Base-by-base conservation (phyloP, 2,113 vertebrate species). In the Gadus macrocephalus region DNA sequence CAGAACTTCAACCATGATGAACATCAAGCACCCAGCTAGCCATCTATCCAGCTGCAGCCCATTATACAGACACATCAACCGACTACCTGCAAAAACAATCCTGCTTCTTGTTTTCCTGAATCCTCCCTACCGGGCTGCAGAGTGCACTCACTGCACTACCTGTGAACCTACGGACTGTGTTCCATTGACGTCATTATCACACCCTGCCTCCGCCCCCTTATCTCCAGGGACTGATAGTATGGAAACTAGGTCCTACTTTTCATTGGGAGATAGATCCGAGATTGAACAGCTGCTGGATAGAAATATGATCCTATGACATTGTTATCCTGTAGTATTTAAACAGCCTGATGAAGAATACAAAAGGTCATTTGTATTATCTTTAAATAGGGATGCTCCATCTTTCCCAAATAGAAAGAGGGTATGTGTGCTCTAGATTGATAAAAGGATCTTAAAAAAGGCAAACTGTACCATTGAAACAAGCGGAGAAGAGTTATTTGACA, bases 171-270 rank as follows among this genome's bases (percentile, higher is more conserved):
- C 3, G 61, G 65, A 64, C 28, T 66, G 74, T 72, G 66, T 64
- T 78, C 59, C 77, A 78, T 2, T 85, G 77, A 87, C 72, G 70
- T 85, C 83, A 85, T 64, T 42, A 69, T 25, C 62, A 79, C 66
- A 72, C 71, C 74, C 74, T 69, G 72, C 67, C 68, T 14, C 42
- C 8, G 9, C 42, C 42, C 56, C 53, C 35, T 62, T 70, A 38
- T 42, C 56, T 68, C 56, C 38, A 16, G 69, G 66, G 70, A 78
- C 15, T 62, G 9, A 75, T 20, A 76, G 60, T 35, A 55, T 35
- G 67, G 73, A 19, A 64, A 70, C 66, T 55, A 53, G 35, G 17
- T 16, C n/a, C 62, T 22, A 25, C 25, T 68, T 53, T 62, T 62
- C 58, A 49, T 49, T 49, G 42, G 8, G 42, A 49, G 42, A 49